Conservation (phyloP, 2,888 invertebrate species). For the Synergus laeviventris region DNA sequence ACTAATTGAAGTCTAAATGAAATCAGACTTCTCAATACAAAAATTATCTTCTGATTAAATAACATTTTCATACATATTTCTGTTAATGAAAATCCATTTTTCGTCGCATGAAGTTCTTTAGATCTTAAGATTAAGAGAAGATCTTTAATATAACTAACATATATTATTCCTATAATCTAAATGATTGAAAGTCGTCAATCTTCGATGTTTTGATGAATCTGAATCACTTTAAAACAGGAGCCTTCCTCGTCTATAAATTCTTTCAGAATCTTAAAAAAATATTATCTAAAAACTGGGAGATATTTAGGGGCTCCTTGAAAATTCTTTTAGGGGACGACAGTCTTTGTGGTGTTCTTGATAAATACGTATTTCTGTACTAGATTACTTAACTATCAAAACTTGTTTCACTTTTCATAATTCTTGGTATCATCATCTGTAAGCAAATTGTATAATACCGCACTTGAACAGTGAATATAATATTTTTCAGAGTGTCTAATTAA, state of each 20-base stretch:
- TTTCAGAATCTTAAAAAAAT: background rate
- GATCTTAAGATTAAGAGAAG: conserved; percentile 1
- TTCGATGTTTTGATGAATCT: conserved; percentile 15
- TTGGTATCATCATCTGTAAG: conserved; percentile 5
- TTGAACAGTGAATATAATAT: background rate
- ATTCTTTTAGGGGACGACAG: conserved; percentile 5
- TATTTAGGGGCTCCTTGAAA: background rate
- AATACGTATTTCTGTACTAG: conserved; percentile 20
- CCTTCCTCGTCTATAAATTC: background rate
- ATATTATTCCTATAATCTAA: background rate
- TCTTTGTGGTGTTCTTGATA: conserved; percentile 32
- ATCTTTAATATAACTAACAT: background rate
- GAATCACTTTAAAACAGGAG: background rate
- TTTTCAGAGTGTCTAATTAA: background rate
- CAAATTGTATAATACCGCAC: background rate
- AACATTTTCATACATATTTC: background rate
- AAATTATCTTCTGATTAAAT: background rate
- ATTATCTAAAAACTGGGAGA: background rate
- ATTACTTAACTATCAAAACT: conserved; percentile 20
- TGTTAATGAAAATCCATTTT: conserved; percentile 2
- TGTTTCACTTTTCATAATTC: background rate
- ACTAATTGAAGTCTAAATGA: background rate
- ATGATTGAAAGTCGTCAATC: conserved; percentile 6
- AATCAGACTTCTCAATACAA: background rate
- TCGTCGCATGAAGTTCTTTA: background rate